phyloP scores from a whole-genome alignment of 2,113 vertebrate genomes.

The Nothobranchius kuhntae region DNA sequence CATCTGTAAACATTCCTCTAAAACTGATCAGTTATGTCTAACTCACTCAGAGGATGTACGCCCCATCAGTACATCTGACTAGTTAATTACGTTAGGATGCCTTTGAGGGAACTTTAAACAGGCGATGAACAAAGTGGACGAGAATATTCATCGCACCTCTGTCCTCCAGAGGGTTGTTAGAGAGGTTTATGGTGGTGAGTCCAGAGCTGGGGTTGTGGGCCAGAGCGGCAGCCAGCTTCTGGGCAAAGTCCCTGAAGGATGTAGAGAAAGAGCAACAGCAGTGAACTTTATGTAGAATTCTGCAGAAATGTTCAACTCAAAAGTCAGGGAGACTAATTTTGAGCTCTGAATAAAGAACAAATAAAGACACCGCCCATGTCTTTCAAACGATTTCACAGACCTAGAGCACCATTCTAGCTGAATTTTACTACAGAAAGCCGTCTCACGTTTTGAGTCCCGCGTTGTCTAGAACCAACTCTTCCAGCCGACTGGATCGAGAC shows the following conservation, averaged over 20 bases:
- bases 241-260: conserved; percentile 89
- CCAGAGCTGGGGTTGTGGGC: conserved; percentile 91
- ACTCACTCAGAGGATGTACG: neutral
- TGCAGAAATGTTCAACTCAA: too few relatives aligned
- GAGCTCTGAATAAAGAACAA: too few relatives aligned
- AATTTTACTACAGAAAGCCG: neutral
- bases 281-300: too few relatives aligned
- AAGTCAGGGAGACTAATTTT: too few relatives aligned
- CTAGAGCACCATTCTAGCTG: too few relatives aligned
- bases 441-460: conserved; percentile 93
- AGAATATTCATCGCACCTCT: conserved; percentile 81
- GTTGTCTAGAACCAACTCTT: conserved; percentile 94
- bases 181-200: conserved; percentile 93
- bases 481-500: conserved; percentile 88
- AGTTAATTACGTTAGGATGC: neutral
- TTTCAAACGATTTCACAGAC: too few relatives aligned
- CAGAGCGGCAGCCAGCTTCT: conserved; percentile 90
- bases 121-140: conserved; percentile 1
- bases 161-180: conserved; percentile 94
- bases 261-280: neutral
- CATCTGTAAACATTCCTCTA: too few relatives aligned
- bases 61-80: neutral
- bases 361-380: too few relatives aligned
- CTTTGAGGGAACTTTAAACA: neutral
- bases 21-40: neutral